phyloP scores from a whole-genome alignment of 2,888 invertebrate genomes.

The Drosophila ezoana region DNA sequence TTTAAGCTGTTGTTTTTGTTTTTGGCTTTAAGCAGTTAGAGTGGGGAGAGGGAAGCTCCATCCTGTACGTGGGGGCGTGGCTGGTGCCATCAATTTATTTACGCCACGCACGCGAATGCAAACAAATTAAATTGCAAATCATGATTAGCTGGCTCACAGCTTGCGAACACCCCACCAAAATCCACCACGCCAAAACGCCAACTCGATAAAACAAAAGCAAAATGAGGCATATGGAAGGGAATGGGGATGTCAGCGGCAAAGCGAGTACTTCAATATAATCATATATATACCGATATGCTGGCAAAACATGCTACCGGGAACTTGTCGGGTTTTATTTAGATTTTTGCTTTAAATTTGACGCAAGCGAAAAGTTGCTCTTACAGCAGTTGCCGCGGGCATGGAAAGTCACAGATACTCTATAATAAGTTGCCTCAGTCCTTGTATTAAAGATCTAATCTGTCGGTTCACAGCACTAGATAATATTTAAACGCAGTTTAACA shows the following conservation, averaged over 20 bases:
- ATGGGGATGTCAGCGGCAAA: not conserved
- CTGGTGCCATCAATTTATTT: constrained; percentile 74
- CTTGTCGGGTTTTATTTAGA: constrained; percentile 27
- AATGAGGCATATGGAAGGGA: constrained; percentile 21
- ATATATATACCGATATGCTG: constrained; percentile 38
- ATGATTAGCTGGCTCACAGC: constrained; percentile 73
- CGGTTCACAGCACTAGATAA: no score
- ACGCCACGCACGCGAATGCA: constrained; percentile 76
- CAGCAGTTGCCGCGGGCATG: not conserved
- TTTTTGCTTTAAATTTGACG: constrained; percentile 30
- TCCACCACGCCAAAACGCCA: not conserved
- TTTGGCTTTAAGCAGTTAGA: constrained; percentile 28
- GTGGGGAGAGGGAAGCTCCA: not conserved
- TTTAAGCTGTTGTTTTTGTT: constrained; percentile 13
- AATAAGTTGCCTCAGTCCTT: not conserved
- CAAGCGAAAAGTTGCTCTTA: constrained; percentile 1
- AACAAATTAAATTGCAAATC: constrained; percentile 80
- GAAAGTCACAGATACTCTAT: constrained; percentile 16
- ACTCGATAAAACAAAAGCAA: constrained; percentile 24
- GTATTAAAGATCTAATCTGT: no score
- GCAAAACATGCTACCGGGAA: constrained; percentile 8
- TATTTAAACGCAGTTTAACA: no score
- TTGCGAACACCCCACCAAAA: constrained; percentile 12
- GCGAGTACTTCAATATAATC: constrained; percentile 47
- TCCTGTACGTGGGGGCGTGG: constrained; percentile 38